phyloP scores from a whole-genome alignment of 2,797 vertebrate genomes.

The Squalus acanthias region DNA sequence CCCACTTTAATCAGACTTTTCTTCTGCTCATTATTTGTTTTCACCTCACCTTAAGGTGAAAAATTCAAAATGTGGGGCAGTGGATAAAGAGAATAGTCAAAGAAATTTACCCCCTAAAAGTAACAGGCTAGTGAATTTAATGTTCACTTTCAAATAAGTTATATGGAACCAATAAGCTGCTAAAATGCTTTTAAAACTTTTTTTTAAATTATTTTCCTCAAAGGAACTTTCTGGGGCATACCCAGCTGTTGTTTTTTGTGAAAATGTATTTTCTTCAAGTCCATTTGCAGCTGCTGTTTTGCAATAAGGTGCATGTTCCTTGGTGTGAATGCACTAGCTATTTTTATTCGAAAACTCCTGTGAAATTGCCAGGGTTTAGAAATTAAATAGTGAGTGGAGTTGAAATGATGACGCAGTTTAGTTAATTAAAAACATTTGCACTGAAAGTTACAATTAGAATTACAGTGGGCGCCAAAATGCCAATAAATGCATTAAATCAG shows the following conservation, averaged over 20 bases:
- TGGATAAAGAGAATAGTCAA: background rate
- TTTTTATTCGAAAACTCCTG: background rate
- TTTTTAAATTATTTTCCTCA: background rate
- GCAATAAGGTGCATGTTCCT: background rate
- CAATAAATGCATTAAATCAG: background rate
- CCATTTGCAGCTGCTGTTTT: background rate
- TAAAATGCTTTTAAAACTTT: background rate
- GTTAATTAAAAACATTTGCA: background rate
- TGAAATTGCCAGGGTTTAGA: background rate
- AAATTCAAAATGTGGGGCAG: background rate
- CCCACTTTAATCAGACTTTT: background rate
- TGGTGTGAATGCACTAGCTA: constrained; percentile 13
- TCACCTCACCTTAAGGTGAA: background rate
- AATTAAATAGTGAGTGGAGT: background rate
- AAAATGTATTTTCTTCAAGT: background rate
- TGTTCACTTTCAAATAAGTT: background rate
- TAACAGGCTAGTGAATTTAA: background rate
- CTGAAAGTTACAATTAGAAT: background rate
- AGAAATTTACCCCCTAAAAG: background rate
- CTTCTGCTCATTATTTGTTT: background rate
- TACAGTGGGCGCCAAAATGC: background rate
- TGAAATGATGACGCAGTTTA: background rate
- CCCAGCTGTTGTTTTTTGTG: background rate
- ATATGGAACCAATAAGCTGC: background rate
- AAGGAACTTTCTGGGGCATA: background rate